Conservation (phyloP, 2,888 invertebrate genomes). For the Hydraecia micacea region DNA sequence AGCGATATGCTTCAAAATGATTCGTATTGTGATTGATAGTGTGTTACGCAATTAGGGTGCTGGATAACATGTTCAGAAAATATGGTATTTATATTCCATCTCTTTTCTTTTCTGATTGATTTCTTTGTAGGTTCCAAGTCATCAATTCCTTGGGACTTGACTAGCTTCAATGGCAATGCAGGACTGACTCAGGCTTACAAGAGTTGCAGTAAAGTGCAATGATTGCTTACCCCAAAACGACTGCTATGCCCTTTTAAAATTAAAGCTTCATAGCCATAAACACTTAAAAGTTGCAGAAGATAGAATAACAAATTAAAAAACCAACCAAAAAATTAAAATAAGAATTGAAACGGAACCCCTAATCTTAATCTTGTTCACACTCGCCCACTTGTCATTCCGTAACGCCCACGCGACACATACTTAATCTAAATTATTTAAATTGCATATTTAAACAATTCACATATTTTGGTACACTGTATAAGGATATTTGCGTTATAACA, state of each 20-base stretch:
- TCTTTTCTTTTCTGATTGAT: no score
- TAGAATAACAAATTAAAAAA: conserved; percentile 22
- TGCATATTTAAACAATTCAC: conserved; percentile 50
- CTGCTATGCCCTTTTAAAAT: background rate
- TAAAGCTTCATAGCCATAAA: background rate
- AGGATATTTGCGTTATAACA: conserved; percentile 31
- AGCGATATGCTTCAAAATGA: no score
- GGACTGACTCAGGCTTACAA: background rate
- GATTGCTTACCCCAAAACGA: background rate
- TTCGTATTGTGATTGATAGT: no score
- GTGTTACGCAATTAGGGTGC: no score
- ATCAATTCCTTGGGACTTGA: background rate
- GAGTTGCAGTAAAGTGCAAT: background rate
- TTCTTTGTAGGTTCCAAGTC: background rate
- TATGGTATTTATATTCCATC: background rate
- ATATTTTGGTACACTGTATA: conserved; percentile 32
- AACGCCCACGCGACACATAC: conserved; percentile 59
- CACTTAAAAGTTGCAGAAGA: background rate
- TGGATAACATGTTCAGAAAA: background rate
- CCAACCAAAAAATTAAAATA: conserved; percentile 17
- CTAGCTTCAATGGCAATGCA: background rate
- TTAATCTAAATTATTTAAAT: conserved; percentile 60
- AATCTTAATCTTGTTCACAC: conserved; percentile 42
- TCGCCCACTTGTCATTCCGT: conserved; percentile 56
- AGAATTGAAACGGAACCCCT: conserved; percentile 45